A percentile compares a stretch with the other conserved stretches of the same genome.
Evolutionary conservation across 2,888 invertebrate species (phyloP).

Genomic region (Tachystola acroxantha): DNA sequence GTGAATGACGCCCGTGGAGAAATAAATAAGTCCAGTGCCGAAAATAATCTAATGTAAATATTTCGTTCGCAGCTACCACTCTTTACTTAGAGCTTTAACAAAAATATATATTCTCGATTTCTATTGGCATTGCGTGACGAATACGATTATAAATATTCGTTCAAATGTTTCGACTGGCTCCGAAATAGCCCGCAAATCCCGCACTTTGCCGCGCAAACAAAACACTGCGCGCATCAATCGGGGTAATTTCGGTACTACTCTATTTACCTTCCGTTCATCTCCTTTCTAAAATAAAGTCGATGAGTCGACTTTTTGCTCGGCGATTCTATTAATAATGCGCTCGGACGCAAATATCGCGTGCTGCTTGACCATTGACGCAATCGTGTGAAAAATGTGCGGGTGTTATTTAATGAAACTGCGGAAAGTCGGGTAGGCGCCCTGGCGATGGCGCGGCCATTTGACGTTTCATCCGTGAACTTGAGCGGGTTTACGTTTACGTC

Average conservation of each 20-base stretch:
- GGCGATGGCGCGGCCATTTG: slow-evolving; percentile 25
- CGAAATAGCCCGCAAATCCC: slow-evolving; percentile 48
- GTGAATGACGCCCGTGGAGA: slow-evolving; percentile 53
- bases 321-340: slow-evolving; percentile 62
- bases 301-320: slow-evolving; percentile 67
- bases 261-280: slow-evolving; percentile 62
- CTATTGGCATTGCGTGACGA: slow-evolving; percentile 49
- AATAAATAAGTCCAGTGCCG: slow-evolving; percentile 54
- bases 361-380: slow-evolving; percentile 71
- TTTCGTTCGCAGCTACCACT: slow-evolving; percentile 45
- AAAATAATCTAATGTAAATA: slow-evolving; percentile 69
- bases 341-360: slow-evolving; percentile 71
- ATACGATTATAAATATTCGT: slow-evolving; percentile 64
- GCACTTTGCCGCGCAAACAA: slow-evolving; percentile 47
- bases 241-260: slow-evolving; percentile 57
- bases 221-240: slow-evolving; percentile 45
- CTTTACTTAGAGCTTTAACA: slow-evolving; percentile 63
- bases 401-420: slow-evolving; percentile 63
- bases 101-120: slow-evolving; percentile 50
- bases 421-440: slow-evolving; percentile 53
- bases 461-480: slow-evolving; percentile 29
- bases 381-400: slow-evolving; percentile 67
- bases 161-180: slow-evolving; percentile 36
- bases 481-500: slow-evolving; percentile 23
- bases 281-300: slow-evolving; percentile 67